Conservation (phyloP, 1,140 invertebrate species). For the Magallana angulata region DNA sequence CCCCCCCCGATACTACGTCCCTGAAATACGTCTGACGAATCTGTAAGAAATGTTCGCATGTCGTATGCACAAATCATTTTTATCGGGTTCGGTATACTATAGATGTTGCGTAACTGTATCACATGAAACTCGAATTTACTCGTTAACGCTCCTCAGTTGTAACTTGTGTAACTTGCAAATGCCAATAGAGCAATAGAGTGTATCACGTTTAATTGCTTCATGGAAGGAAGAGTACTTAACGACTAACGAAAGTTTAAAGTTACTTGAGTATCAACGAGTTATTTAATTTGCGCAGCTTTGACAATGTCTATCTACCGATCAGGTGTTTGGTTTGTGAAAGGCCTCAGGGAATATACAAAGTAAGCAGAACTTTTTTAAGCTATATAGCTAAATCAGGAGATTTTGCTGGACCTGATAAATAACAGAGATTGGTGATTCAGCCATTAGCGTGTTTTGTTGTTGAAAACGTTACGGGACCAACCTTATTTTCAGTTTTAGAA, state of each 20-base stretch:
- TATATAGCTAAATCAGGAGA: too few species aligned
- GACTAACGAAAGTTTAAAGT: not conserved
- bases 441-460: too few species aligned
- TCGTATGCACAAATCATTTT: too few species aligned
- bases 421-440: too few species aligned
- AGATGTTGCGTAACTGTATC: not conserved
- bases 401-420: too few species aligned
- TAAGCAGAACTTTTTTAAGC: not conserved
- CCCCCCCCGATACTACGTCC: too few species aligned
- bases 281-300: not conserved
- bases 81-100: not conserved
- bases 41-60: too few species aligned
- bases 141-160: not conserved
- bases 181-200: not conserved
- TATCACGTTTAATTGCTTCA: not conserved
- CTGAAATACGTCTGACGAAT: too few species aligned
- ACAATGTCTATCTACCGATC: constrained; percentile 12
- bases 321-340: constrained; percentile 21
- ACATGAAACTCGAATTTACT: constrained; percentile 8
- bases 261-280: too few species aligned
- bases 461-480: too few species aligned
- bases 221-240: not conserved
- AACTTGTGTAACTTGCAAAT: not conserved
- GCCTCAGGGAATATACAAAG: constrained; percentile 33
- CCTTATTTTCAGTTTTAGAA: too few species aligned